These are phyloP conservation scores for Mythimna ferrago DNA, from an alignment of 2,888 invertebrate species.

Conservation along the genomic window DNA sequence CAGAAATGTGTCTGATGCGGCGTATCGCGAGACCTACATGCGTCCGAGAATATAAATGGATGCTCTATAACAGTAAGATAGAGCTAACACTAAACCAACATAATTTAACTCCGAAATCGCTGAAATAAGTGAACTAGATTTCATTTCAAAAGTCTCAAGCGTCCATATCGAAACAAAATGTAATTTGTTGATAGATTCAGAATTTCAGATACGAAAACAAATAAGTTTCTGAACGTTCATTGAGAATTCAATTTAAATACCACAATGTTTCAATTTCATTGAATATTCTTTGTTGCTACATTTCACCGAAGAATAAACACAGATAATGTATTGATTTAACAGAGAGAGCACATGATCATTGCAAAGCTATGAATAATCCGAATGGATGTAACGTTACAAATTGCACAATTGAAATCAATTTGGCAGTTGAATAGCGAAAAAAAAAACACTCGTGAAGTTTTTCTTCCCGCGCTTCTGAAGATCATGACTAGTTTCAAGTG, in stretches of 20 bases:
- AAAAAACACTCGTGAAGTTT: constrained; percentile 29
- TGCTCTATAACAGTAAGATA: constrained; percentile 8
- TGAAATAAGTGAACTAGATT: constrained; percentile 28
- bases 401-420: constrained; percentile 55
- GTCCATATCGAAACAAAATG: constrained; percentile 3
- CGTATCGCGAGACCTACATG: constrained; percentile 45
- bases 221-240: constrained; percentile 18
- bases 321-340: constrained; percentile 16
- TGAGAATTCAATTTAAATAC: constrained; percentile 29
- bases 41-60: constrained; percentile 23
- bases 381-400: constrained; percentile 41
- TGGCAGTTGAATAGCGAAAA: constrained; percentile 33
- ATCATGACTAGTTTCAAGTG: constrained; percentile 25
- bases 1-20: constrained; percentile 38
- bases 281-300: constrained; percentile 21
- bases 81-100: constrained; percentile 11
- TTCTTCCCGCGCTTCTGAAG: constrained; percentile 18
- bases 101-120: constrained; percentile 17
- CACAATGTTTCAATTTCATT: constrained; percentile 22
- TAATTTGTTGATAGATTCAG: constrained; percentile 16
- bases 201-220: constrained; percentile 18
- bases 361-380: constrained; percentile 30
- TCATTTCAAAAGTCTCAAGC: not conserved
- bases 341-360: constrained; percentile 20
- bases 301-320: constrained; percentile 9